Evolutionary conservation across 2,113 vertebrate genomes (phyloP).

Genomic region (Xyrauchen texanus): DNA sequence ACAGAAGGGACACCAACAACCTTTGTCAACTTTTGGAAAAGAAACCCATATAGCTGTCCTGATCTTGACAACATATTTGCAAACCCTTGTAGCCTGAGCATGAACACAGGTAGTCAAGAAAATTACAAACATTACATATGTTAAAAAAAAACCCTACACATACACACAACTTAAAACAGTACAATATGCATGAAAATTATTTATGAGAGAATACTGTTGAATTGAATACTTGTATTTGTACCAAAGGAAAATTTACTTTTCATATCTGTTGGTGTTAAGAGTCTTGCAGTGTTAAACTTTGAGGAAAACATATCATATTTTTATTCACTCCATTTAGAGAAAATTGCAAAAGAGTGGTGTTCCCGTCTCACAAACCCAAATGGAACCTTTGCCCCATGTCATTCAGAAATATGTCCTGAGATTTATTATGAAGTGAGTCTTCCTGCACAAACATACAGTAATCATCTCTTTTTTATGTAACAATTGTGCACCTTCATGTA

Average conservation of each 20-base stretch:
- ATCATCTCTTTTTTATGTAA: no score
- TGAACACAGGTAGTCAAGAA: constrained; percentile 74
- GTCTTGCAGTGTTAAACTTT: no score
- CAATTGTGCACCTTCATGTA: no score
- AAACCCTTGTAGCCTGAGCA: constrained; percentile 81
- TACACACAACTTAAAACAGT: no score
- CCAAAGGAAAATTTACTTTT: no score
- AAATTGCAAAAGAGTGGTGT: constrained; percentile 86
- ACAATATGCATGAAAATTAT: no score
- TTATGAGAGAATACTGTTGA: no score
- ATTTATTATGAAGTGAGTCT: constrained; percentile 78
- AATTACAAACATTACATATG: no score
- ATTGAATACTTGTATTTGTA: no score
- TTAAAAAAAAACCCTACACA: no score
- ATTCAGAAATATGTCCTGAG: constrained; percentile 77
- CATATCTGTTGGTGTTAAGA: no score
- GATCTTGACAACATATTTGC: constrained; percentile 70
- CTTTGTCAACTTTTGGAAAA: constrained; percentile 38
- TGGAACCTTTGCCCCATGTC: constrained; percentile 82
- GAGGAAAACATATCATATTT: no score
- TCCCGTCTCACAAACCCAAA: constrained; percentile 69
- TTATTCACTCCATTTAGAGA: constrained; percentile 71
- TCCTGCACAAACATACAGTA: neutral
- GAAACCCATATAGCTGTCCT: constrained; percentile 68
- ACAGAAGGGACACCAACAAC: constrained; percentile 26